These are phyloP conservation scores for Melinaea marsaeus DNA, from an alignment of 2,888 invertebrate genomes.

Conservation along the genomic window DNA sequence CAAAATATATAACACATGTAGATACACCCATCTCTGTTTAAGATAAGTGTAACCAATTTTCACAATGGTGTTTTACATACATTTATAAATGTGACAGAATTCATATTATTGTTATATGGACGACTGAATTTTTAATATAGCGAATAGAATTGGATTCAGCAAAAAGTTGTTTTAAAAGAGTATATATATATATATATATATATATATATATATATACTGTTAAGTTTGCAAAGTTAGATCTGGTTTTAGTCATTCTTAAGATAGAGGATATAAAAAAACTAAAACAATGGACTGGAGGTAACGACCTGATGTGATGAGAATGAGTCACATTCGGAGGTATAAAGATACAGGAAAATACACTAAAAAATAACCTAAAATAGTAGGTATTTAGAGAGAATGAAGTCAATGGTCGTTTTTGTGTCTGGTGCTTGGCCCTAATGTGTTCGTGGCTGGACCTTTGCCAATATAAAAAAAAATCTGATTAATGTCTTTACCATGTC, in stretches of 20 bases:
- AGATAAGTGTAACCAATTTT: too few species aligned
- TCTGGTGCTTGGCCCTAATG: too few species aligned
- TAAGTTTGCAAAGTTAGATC: not conserved
- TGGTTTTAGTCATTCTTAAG: slow-evolving; percentile 16
- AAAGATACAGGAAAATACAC: not conserved
- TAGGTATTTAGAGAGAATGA: not conserved
- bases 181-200: not conserved
- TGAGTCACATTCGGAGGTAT: slow-evolving; percentile 39
- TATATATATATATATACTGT: not conserved
- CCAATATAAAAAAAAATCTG: too few species aligned
- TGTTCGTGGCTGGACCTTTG: too few species aligned
- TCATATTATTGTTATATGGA: too few species aligned
- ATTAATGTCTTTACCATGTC: too few species aligned
- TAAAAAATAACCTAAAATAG: not conserved
- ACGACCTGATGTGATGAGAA: slow-evolving; percentile 45
- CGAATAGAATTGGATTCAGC: not conserved
- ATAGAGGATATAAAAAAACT: slow-evolving; percentile 38
- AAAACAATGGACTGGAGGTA: slow-evolving; percentile 55
- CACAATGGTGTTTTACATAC: too few species aligned
- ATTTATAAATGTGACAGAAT: too few species aligned
- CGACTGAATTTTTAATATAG: not conserved
- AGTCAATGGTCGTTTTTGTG: too few species aligned
- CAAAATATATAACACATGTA: too few species aligned
- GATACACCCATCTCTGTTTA: too few species aligned
- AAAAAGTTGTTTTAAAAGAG: not conserved